phyloP scores from a whole-genome alignment of 2,113 vertebrate species.

The Jaculus jaculus region DNA sequence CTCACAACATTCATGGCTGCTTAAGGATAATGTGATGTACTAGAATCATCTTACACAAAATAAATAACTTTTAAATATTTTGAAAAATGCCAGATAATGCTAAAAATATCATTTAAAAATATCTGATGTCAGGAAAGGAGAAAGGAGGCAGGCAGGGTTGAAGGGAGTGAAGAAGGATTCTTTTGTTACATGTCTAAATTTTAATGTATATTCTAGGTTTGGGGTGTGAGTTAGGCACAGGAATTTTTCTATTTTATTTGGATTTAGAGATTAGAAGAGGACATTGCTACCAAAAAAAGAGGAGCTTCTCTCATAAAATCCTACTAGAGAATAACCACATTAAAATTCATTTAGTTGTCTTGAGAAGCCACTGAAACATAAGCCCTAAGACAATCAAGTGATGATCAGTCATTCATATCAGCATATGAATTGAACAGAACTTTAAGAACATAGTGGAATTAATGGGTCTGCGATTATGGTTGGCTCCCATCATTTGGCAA shows the following conservation, averaged over 20 bases:
- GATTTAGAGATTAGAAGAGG: neutral
- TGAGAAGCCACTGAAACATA: neutral
- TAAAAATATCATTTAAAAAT: neutral
- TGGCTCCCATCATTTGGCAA: neutral
- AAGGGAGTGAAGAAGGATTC: no score
- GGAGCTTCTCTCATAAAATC: neutral
- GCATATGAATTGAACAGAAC: neutral
- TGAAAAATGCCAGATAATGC: neutral
- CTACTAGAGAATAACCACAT: neutral
- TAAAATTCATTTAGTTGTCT: neutral
- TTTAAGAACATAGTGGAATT: neutral
- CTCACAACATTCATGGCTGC: neutral
- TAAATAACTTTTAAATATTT: neutral
- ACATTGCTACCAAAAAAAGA: neutral
- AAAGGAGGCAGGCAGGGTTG: rapidly evolving
- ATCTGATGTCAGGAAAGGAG: neutral
- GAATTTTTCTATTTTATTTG: neutral
- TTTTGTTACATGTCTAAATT: neutral
- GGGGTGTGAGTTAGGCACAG: neutral
- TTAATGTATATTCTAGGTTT: neutral
- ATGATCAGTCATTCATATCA: neutral
- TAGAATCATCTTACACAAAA: neutral
- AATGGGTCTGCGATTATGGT: neutral
- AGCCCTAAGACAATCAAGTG: neutral
- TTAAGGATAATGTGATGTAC: neutral